These are phyloP conservation scores for Myrmecobius fasciatus DNA, from an alignment of 2,113 vertebrate species.

Conservation along the genomic window DNA sequence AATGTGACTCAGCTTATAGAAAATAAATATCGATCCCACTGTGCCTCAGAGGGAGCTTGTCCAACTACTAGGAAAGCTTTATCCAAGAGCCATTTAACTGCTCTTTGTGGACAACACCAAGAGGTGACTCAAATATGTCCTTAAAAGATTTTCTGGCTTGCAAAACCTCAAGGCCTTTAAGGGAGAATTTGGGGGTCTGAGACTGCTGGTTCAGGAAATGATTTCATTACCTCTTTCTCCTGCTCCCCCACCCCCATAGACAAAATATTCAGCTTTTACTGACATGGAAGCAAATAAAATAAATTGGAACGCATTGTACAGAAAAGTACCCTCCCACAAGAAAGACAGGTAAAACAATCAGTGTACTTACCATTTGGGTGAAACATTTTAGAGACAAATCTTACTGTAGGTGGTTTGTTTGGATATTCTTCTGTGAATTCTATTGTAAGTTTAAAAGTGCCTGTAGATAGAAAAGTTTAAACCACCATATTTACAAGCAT, in stretches of 20 bases:
- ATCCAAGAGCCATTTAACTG: not conserved
- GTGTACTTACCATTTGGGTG: constrained; percentile 95
- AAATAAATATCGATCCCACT: not conserved
- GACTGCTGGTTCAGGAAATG: constrained; percentile 16
- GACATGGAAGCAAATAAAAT: constrained; percentile 35
- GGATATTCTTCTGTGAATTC: constrained; percentile 99
- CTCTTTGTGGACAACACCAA: not conserved
- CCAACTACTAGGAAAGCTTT: not conserved
- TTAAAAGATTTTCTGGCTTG: not conserved
- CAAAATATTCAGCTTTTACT: constrained; percentile 47
- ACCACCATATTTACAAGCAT: constrained; percentile 40
- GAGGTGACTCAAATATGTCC: not conserved
- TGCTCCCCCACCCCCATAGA: not conserved
- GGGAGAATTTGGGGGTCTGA: constrained; percentile 5
- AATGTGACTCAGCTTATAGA: not conserved
- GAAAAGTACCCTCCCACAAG: not conserved
- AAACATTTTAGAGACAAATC: constrained; percentile 99
- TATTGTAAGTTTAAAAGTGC: constrained; percentile 99
- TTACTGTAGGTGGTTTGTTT: constrained; percentile 98
- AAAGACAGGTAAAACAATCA: not conserved
- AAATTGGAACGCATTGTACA: constrained; percentile 25
- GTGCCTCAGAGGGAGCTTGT: not conserved
- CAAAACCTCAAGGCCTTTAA: not conserved
- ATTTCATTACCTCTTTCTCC: not conserved
- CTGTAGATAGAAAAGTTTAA: constrained; percentile 82